Percentiles rank a stretch among this genome's conserved stretches.
These are phyloP conservation scores for Helicoverpa armigera DNA, from an alignment of 1,140 invertebrate species.

Conservation along the genomic window DNA sequence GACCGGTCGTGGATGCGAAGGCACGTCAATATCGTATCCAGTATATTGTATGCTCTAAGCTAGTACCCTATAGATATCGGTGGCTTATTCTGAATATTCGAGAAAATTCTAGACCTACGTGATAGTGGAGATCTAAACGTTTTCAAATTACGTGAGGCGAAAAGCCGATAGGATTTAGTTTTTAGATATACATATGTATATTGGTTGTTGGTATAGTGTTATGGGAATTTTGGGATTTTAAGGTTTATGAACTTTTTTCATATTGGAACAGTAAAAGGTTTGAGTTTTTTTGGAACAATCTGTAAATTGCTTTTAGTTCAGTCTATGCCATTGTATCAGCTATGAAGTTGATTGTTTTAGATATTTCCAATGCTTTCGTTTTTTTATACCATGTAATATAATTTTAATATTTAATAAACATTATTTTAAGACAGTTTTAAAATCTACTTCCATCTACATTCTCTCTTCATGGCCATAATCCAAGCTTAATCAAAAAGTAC, in stretches of 20 bases:
- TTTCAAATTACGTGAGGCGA: slow-evolving; percentile 40
- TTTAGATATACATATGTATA: not conserved
- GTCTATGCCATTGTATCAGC: too few species aligned
- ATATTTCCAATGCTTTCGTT: too few species aligned
- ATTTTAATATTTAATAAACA: too few species aligned
- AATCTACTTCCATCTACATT: not conserved
- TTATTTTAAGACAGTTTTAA: not conserved
- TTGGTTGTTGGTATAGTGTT: not conserved
- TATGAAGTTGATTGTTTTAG: too few species aligned
- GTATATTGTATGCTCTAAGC: too few species aligned
- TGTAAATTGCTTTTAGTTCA: too few species aligned
- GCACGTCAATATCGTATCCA: too few species aligned
- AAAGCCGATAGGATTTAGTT: not conserved
- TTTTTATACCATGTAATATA: too few species aligned
- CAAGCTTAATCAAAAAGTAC: not conserved
- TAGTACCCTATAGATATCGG: slow-evolving; percentile 1
- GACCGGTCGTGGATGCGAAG: too few species aligned
- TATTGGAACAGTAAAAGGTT: too few species aligned
- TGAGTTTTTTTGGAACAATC: too few species aligned
- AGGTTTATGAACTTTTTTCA: not conserved
- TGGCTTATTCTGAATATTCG: slow-evolving; percentile 53
- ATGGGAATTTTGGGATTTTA: not conserved
- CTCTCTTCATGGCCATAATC: not conserved
- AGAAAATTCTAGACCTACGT: slow-evolving; percentile 62
- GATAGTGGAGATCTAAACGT: slow-evolving; percentile 49